These are phyloP conservation scores for Byasa hedistus DNA, from an alignment of 2,888 invertebrate species.

Conservation along the genomic window DNA sequence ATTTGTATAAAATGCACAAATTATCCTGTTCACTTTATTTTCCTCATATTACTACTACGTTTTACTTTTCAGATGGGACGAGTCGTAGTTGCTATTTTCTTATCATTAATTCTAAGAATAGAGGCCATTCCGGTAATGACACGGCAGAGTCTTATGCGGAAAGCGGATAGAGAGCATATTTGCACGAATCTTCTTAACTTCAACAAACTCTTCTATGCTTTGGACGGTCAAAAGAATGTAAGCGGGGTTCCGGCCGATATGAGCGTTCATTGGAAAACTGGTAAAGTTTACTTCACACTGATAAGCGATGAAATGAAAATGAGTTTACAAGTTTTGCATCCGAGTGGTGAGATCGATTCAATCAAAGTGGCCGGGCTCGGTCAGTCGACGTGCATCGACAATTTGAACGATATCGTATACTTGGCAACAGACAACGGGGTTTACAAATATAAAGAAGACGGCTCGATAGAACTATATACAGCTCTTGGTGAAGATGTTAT, in stretches of 20 bases:
- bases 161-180: slow-evolving; percentile 44
- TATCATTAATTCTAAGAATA: slow-evolving; percentile 41
- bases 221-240: slow-evolving; percentile 50
- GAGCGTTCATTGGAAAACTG: slow-evolving; percentile 67
- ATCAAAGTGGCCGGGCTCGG: slow-evolving; percentile 67
- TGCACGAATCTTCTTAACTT: slow-evolving; percentile 55
- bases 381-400: slow-evolving; percentile 70
- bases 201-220: slow-evolving; percentile 57
- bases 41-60: not conserved
- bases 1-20: not conserved
- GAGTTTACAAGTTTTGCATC: slow-evolving; percentile 57
- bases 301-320: slow-evolving; percentile 71
- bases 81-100: slow-evolving; percentile 37
- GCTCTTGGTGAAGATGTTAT: slow-evolving; percentile 71
- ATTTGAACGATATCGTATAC: slow-evolving; percentile 70
- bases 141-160: slow-evolving; percentile 44
- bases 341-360: slow-evolving; percentile 54
- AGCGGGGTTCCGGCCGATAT: slow-evolving; percentile 69
- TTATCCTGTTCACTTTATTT: not conserved
- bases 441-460: slow-evolving; percentile 66
- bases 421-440: slow-evolving; percentile 73
- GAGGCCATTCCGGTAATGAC: slow-evolving; percentile 54
- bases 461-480: slow-evolving; percentile 55
- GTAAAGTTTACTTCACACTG: slow-evolving; percentile 62
- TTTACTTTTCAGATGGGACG: slow-evolving; percentile 57